phyloP scores from a whole-genome alignment of 2,797 vertebrate genomes.

The Naso thynnoides region DNA sequence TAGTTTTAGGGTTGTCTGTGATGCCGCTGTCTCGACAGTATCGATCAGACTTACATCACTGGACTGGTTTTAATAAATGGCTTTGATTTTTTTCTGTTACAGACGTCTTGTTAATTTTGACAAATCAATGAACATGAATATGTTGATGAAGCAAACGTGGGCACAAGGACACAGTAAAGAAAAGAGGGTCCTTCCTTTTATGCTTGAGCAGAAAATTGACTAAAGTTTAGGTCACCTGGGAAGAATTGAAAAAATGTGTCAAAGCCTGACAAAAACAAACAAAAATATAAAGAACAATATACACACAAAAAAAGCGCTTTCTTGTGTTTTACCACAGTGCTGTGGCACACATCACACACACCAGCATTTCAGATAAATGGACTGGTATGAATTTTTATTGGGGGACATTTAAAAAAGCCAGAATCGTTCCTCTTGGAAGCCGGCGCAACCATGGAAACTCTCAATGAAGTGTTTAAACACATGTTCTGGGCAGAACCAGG shows the following conservation, averaged over 20 bases:
- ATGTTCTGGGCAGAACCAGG: slow-evolving; percentile 73
- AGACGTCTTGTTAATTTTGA: slow-evolving; percentile 61
- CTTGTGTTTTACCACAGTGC: slow-evolving; percentile 27
- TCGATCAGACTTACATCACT: slow-evolving; percentile 75
- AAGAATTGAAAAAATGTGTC: slow-evolving; percentile 41
- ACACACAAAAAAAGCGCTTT: slow-evolving; percentile 9
- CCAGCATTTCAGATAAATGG: slow-evolving; percentile 69
- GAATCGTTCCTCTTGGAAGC: slow-evolving; percentile 74
- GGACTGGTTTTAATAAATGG: slow-evolving; percentile 57
- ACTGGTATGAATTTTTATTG: slow-evolving; percentile 78
- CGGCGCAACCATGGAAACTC: slow-evolving; percentile 71
- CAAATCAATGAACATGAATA: slow-evolving; percentile 71
- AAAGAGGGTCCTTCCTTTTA: slow-evolving; percentile 8
- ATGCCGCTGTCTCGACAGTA: slow-evolving; percentile 70
- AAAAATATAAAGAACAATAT: no score
- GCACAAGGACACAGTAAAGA: slow-evolving; percentile 23
- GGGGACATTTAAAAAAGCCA: slow-evolving; percentile 67
- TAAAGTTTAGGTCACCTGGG: slow-evolving; percentile 37
- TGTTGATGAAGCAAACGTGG: slow-evolving; percentile 48
- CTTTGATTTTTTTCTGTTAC: slow-evolving; percentile 69
- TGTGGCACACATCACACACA: slow-evolving; percentile 65
- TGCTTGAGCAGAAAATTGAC: slow-evolving; percentile 14
- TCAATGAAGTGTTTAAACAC: slow-evolving; percentile 82
- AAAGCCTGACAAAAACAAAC: background rate
- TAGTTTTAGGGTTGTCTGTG: slow-evolving; percentile 57